phyloP scores from a whole-genome alignment of 2,113 vertebrate species.

The pig (Sus scrofa) region T2T-Sscrofa CM000820.6:2613001-2613500 shows the following conservation, averaged over 20 bases:
- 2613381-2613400: background rate
- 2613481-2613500: background rate
- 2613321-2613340: background rate
- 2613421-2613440: background rate
- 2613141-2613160: background rate
- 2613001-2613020: background rate
- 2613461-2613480: too few species aligned
- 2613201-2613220: background rate
- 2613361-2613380: background rate
- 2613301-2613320: background rate
- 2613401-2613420: background rate
- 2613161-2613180: background rate
- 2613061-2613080: background rate
- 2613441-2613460: background rate
- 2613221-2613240: background rate
- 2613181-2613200: background rate
- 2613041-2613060: background rate
- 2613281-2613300: background rate
- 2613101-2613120: background rate
- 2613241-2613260: background rate
- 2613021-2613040: background rate
- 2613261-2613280: background rate
- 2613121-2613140: background rate
- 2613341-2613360: slow-evolving; percentile 31
- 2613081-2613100: background rate